Conservation (phyloP, 2,113 vertebrate genomes). For the Salvelinus sp. region DNA sequence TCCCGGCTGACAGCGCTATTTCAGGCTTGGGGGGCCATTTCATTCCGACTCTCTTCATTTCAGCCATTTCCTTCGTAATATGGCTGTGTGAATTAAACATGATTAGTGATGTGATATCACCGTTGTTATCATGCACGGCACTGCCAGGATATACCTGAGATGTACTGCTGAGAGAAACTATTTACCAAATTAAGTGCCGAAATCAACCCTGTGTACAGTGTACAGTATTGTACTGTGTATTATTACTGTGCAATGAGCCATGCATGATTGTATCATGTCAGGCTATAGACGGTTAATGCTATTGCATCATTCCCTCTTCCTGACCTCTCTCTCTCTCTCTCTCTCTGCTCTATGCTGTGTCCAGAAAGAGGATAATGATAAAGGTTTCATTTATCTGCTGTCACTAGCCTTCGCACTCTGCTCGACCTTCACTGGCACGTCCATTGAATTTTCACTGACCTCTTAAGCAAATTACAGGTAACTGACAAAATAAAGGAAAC, state of each 20-base stretch:
- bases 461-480: no score
- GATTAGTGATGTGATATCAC: no score
- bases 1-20: slow-evolving; percentile 59
- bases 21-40: slow-evolving; percentile 48
- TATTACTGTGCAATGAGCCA: slow-evolving; percentile 13
- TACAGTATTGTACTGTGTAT: no score
- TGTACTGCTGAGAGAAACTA: no score
- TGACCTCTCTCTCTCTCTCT: slow-evolving; percentile 13
- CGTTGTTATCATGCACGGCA: not conserved
- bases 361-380: slow-evolving; percentile 18
- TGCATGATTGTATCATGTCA: slow-evolving; percentile 9
- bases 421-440: slow-evolving; percentile 10
- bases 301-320: slow-evolving; percentile 43
- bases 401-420: slow-evolving; percentile 6
- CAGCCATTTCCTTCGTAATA: slow-evolving; percentile 11
- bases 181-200: no score
- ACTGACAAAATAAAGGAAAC: no score
- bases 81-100: no score
- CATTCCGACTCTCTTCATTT: slow-evolving; percentile 49
- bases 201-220: no score
- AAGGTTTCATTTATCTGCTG: slow-evolving; percentile 16
- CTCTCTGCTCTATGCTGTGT: slow-evolving; percentile 10
- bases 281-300: slow-evolving; percentile 12
- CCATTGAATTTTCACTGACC: not conserved
- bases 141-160: slow-evolving; percentile 4